Conservation (phyloP, 2,888 invertebrate species). For the Aradus depressus region DNA sequence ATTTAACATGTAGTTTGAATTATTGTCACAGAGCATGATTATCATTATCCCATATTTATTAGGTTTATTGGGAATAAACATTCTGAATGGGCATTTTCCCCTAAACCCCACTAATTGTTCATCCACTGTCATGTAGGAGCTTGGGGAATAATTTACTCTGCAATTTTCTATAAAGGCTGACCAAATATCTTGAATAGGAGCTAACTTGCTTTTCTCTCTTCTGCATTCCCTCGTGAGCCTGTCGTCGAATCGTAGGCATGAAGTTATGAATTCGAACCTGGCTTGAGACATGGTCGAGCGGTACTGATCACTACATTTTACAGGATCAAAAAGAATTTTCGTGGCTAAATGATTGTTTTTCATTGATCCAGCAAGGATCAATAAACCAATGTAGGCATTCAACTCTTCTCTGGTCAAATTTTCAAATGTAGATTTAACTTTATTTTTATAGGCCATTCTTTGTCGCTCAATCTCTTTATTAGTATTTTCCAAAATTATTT, state of each 20-base stretch:
- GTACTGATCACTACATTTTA: slow-evolving; percentile 6
- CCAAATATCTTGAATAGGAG: slow-evolving; percentile 10
- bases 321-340: slow-evolving; percentile 1
- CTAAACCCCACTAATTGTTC: slow-evolving; percentile 29
- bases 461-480: slow-evolving; percentile 3
- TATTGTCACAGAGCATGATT: slow-evolving; percentile 10
- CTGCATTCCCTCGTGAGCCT: background rate
- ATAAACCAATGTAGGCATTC: background rate
- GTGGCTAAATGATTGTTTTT: slow-evolving; percentile 12
- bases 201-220: slow-evolving; percentile 2
- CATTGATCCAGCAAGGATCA: slow-evolving; percentile 4
- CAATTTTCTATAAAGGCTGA: slow-evolving; percentile 3
- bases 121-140: slow-evolving; percentile 27
- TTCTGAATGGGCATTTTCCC: slow-evolving; percentile 28
- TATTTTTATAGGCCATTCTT: background rate
- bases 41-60: slow-evolving; percentile 30
- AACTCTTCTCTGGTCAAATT: background rate
- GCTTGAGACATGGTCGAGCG: slow-evolving; percentile 1
- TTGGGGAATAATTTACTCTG: slow-evolving; percentile 24
- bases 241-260: slow-evolving; percentile 2
- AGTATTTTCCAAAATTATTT: too few relatives aligned
- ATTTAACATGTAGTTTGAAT: slow-evolving; percentile 11
- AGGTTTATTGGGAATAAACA: slow-evolving; percentile 29
- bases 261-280: slow-evolving; percentile 2
- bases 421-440: background rate